Conservation (phyloP, 2,888 invertebrate species). For the Tillus elongatus region DNA sequence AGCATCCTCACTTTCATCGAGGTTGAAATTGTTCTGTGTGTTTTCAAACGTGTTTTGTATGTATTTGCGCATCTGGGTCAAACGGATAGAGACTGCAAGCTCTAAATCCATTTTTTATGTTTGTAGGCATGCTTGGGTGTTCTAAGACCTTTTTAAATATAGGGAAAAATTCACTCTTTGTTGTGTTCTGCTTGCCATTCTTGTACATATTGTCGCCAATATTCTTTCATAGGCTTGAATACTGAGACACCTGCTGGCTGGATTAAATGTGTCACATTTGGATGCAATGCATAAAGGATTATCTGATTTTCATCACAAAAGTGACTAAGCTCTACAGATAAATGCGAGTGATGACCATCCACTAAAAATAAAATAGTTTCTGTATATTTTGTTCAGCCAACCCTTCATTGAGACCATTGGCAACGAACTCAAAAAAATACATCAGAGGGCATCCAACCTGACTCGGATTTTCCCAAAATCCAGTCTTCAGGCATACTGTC, state of each 20-base stretch:
- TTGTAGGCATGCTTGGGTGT: neutral
- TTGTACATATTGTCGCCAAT: slow-evolving; percentile 1
- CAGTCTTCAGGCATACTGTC: slow-evolving; percentile 28
- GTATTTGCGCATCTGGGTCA: slow-evolving; percentile 1
- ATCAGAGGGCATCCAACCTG: slow-evolving; percentile 23
- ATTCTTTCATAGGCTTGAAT: slow-evolving; percentile 1
- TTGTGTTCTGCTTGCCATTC: neutral
- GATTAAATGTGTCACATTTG: slow-evolving; percentile 11
- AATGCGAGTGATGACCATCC: slow-evolving; percentile 24
- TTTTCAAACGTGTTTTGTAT: neutral
- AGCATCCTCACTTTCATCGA: too few relatives aligned
- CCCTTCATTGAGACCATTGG: slow-evolving; percentile 17
- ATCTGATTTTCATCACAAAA: slow-evolving; percentile 20
- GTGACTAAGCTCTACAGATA: slow-evolving; percentile 17
- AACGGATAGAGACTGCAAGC: slow-evolving; percentile 1
- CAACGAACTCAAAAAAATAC: slow-evolving; percentile 24
- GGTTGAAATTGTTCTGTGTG: too few relatives aligned
- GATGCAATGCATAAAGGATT: slow-evolving; percentile 16
- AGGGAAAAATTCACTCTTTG: neutral
- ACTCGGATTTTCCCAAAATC: slow-evolving; percentile 25
- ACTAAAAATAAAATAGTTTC: slow-evolving; percentile 13
- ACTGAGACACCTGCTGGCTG: neutral
- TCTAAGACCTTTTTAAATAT: neutral
- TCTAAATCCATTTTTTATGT: neutral
- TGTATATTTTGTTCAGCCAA: slow-evolving; percentile 14